These are phyloP conservation scores for Melanostigma gelatinosum DNA, from an alignment of 2,113 vertebrate species.

Conservation along the genomic window DNA sequence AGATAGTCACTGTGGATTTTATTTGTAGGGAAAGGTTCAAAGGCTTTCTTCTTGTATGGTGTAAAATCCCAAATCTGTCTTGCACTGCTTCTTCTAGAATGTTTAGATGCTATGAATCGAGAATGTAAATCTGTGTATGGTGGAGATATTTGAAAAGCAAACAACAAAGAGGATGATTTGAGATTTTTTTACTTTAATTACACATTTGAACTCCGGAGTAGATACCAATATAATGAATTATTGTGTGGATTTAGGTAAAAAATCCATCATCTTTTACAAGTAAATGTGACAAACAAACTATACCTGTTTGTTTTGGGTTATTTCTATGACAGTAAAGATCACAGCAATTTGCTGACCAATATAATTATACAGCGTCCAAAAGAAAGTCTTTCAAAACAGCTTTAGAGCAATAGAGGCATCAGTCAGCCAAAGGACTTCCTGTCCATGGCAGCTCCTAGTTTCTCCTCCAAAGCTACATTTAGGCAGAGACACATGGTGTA, in stretches of 20 bases:
- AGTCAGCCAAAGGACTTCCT: conserved; percentile 42
- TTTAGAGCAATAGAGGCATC: conserved; percentile 51
- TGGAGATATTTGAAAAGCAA: conserved; percentile 9
- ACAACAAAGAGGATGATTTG: neutral
- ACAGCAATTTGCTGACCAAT: conserved; percentile 64
- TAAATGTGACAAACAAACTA: neutral
- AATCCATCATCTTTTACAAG: neutral
- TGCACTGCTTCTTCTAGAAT: neutral
- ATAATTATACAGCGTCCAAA: conserved; percentile 23
- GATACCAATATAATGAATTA: neutral
- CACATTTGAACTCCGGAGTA: neutral
- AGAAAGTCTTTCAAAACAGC: conserved; percentile 45
- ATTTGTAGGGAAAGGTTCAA: conserved; percentile 16
- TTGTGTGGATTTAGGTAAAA: neutral
- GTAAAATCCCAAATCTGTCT: conserved; percentile 14
- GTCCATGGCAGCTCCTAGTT: conserved; percentile 14
- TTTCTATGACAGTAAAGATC: conserved; percentile 15
- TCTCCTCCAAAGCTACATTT: conserved; percentile 25
- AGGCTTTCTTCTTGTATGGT: conserved; percentile 12
- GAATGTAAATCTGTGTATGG: neutral
- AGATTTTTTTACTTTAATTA: neutral
- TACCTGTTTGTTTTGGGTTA: neutral
- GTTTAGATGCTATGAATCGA: conserved; percentile 4
- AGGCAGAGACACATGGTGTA: conserved; percentile 14
- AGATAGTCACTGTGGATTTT: conserved; percentile 15